Conservation (phyloP, 2,113 vertebrate species). For the Equus przewalskii region DNA sequence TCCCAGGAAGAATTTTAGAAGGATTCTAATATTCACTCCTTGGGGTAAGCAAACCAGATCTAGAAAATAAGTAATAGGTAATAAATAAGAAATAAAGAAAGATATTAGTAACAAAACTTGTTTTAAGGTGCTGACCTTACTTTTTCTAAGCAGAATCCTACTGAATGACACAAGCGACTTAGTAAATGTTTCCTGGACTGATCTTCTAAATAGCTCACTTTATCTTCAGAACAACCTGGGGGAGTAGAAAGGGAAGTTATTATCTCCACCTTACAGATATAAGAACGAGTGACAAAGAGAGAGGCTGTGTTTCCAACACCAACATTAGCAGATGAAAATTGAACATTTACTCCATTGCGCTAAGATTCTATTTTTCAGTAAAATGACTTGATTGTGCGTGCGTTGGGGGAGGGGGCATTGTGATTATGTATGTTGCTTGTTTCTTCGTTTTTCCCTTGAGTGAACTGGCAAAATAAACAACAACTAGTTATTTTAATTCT, state of each 20-base stretch:
- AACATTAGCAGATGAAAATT: neutral
- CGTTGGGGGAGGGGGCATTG: rapidly evolving
- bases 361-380: neutral
- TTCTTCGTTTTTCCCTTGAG: neutral
- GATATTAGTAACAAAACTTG: neutral
- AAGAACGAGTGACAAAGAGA: neutral
- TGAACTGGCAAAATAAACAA: neutral
- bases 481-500: neutral
- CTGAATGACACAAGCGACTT: neutral
- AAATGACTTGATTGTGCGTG: neutral
- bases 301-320: neutral
- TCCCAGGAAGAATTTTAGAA: neutral
- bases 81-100: neutral
- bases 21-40: neutral
- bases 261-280: neutral
- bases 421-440: neutral
- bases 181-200: neutral
- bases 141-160: neutral
- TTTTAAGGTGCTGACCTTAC: neutral
- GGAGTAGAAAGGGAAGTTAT: neutral
- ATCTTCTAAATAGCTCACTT: neutral
- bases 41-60: neutral
- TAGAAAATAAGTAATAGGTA: neutral
- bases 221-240: neutral
- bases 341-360: neutral